A percentile compares a stretch with the other conserved stretches of the same genome.
phyloP scores from a whole-genome alignment of 2,113 vertebrate species.

The Sclerurus mexicanus region DNA sequence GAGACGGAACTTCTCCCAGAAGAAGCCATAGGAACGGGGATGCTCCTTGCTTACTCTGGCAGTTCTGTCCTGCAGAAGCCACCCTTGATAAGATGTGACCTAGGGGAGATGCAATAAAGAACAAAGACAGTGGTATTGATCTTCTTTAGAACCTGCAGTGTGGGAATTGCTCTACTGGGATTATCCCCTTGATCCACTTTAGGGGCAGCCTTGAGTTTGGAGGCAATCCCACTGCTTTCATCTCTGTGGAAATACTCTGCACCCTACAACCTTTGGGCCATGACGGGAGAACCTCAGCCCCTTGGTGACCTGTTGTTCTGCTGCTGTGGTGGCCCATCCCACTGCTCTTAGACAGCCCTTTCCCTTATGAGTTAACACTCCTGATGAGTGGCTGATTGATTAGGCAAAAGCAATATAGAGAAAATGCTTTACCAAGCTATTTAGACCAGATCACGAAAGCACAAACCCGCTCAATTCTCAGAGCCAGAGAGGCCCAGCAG shows the following conservation, averaged over 20 bases:
- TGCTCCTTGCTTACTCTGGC: neutral
- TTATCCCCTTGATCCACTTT: neutral
- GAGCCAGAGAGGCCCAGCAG: slow-evolving; percentile 2
- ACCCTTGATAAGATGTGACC: neutral
- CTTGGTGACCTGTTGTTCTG: neutral
- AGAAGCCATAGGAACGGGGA: neutral
- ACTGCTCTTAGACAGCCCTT: neutral
- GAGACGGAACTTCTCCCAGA: neutral
- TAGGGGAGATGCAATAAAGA: neutral
- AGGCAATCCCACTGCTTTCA: neutral
- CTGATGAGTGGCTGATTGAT: neutral
- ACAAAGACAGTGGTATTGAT: neutral
- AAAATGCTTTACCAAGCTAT: neutral
- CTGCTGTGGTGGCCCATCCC: neutral
- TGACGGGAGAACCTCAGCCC: neutral
- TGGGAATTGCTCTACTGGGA: neutral
- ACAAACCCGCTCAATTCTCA: slow-evolving; percentile 28
- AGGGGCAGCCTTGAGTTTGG: neutral
- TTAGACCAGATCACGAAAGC: neutral
- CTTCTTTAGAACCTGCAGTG: neutral
- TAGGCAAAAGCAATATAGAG: neutral
- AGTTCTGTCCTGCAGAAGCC: neutral
- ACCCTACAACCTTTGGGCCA: neutral
- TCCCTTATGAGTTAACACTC: neutral
- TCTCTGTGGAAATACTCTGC: neutral